Percentiles rank a stretch among this genome's conserved stretches.
These are phyloP conservation scores for Canis aureus DNA, from an alignment of 2,113 vertebrate species.

Conservation along the genomic window DNA sequence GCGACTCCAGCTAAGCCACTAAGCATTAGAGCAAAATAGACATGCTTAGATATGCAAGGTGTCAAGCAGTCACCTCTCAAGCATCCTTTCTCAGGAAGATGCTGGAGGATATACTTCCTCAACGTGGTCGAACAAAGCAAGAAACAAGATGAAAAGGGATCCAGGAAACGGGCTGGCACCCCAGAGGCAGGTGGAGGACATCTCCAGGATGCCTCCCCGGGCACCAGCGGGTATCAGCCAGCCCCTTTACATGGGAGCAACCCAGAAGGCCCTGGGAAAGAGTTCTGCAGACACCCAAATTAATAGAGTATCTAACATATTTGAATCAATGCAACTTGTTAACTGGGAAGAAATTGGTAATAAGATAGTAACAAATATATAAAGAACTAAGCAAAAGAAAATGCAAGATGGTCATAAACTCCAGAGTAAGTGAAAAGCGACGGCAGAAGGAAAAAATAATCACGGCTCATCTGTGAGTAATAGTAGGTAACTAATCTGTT, in stretches of 20 bases:
- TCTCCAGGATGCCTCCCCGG: too few species aligned
- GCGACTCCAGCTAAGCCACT: not conserved
- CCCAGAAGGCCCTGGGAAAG: not conserved
- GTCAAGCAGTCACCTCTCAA: not conserved
- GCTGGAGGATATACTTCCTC: not conserved
- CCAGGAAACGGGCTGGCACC: not conserved
- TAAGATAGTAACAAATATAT: not conserved
- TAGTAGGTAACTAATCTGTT: not conserved
- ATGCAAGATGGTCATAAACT: not conserved
- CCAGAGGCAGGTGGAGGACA: not conserved
- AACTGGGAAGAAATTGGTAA: not conserved
- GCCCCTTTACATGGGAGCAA: not conserved
- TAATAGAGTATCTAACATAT: not conserved
- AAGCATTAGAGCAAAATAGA: not conserved
- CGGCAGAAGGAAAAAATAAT: not conserved
- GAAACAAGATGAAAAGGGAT: not conserved
- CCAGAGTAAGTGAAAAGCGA: not conserved
- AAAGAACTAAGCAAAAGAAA: not conserved
- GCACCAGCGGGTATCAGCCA: not conserved
- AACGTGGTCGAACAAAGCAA: not conserved
- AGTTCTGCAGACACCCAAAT: not conserved
- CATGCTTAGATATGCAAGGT: accelerated
- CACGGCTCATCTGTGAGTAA: not conserved
- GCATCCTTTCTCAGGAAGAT: not conserved
- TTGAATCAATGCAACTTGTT: not conserved